Base-by-base conservation (phyloP, 92 coral and sea anemone genomes). In the Phymanthus crucifer region DNA sequence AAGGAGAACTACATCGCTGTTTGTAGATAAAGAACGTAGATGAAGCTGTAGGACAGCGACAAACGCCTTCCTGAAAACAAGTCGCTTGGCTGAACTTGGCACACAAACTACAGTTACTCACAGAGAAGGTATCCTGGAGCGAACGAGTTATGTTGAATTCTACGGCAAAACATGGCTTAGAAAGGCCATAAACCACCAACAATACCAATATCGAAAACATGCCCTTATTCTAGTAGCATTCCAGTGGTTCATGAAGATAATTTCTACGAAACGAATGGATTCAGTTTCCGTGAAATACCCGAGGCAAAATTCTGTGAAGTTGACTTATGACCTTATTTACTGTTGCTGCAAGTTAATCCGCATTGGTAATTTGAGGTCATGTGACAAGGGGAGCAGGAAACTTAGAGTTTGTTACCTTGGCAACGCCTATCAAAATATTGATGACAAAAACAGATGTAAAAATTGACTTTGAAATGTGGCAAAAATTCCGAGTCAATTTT, bases 21-120 rank as follows among this genome's bases (percentile, higher is more conserved):
- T 64, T 77, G 68, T 61, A 18, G 14, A 77, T 40, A n/a, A 77
- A 40, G 68, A 77, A 77, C 13, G 81, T 77, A 6, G 81, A 64
- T 26, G 32, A 7, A 6, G 9, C 3, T 23, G 17, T 77, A 0
- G 81, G 50, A 77, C 81, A 77, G 19, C 40, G 81, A 64, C 81
- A 77, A 8, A 27, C 32, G 24, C 23, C 32, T 27, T 77, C 24
- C 3, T 17, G 27, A 4, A 65, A 19, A 37, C 81, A 77, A 27
- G 50, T 40, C 19, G 70, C 81, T 77, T 64, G 68, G 32, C 23
- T 71, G 81, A 56, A 77, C 58, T 24, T 27, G 35, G 72, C 48
- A 40, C 81, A 77, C 11, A 23, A 6, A 2, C 37, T 33, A 64
- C 81, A 77, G 32, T 77, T 64, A 21, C 54, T 32, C 36, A 14